phyloP scores from a whole-genome alignment of 2,888 invertebrate genomes.

The Melangyna quadrimaculata region DNA sequence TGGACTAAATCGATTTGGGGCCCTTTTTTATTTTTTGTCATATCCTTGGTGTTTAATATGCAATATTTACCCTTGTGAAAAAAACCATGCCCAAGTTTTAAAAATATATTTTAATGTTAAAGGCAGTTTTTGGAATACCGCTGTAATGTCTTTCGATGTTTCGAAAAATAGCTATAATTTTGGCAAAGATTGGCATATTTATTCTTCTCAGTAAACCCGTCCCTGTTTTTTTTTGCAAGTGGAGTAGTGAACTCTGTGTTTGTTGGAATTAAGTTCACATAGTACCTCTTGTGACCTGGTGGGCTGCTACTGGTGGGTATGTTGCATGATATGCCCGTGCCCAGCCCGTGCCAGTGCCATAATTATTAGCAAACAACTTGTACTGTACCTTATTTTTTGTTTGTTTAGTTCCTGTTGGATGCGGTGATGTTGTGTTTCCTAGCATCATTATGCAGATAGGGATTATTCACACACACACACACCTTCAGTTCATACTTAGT shows the following conservation, averaged over 20 bases:
- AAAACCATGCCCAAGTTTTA: no score
- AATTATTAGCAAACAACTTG: slow-evolving; percentile 68
- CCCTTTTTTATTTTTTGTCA: neutral
- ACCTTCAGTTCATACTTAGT: neutral
- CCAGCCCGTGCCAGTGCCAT: slow-evolving; percentile 42
- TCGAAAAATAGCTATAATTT: no score
- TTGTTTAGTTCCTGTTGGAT: slow-evolving; percentile 31
- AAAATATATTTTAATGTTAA: no score
- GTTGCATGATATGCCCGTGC: neutral
- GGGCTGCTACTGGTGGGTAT: slow-evolving; percentile 7
- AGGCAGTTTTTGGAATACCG: no score
- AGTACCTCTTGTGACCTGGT: slow-evolving; percentile 61
- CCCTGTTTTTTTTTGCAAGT: neutral
- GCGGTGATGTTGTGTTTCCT: slow-evolving; percentile 40
- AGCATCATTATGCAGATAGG: slow-evolving; percentile 41
- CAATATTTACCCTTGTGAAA: no score
- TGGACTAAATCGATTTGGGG: neutral
- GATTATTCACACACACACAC: slow-evolving; percentile 24
- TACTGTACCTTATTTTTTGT: slow-evolving; percentile 28
- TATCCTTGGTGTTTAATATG: neutral
- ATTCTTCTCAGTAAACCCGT: neutral
- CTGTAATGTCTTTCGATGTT: no score
- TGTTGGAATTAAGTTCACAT: slow-evolving; percentile 60
- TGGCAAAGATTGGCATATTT: neutral
- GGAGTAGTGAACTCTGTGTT: neutral